Percentiles rank a stretch among this genome's conserved stretches.
These are phyloP conservation scores for Synergus umbraculus DNA, from an alignment of 2,888 invertebrate genomes.

Conservation along the genomic window DNA sequence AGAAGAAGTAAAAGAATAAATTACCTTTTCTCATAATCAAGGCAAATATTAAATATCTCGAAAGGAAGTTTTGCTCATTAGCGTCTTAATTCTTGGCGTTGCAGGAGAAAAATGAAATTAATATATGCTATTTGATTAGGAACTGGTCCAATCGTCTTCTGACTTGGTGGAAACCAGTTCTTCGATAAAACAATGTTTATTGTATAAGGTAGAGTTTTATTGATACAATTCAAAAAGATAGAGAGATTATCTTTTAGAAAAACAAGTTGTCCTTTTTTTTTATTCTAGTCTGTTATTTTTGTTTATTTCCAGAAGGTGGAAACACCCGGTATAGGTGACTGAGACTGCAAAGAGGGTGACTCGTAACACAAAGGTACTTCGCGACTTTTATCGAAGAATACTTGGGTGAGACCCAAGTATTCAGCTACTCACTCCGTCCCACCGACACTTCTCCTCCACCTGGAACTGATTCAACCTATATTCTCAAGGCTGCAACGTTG, in stretches of 20 bases:
- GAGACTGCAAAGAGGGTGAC: conserved; percentile 45
- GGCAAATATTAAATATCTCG: not conserved
- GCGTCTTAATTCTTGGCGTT: not conserved
- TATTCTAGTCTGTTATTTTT: not conserved
- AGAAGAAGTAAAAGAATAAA: not conserved
- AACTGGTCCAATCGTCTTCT: not conserved
- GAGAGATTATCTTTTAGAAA: not conserved
- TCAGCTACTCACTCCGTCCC: conserved; percentile 61
- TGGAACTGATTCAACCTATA: conserved; percentile 63
- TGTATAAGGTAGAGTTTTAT: not conserved
- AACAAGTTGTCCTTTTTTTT: not conserved
- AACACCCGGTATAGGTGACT: not conserved
- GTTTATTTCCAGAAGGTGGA: not conserved
- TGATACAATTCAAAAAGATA: not conserved
- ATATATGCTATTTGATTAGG: conserved; percentile 16
- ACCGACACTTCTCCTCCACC: conserved; percentile 51
- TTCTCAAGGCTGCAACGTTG: conserved; percentile 61
- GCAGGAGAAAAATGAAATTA: conserved; percentile 21
- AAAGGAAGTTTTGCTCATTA: not conserved
- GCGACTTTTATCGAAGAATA: conserved; percentile 59
- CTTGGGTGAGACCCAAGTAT: conserved; percentile 66
- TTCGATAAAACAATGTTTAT: not conserved
- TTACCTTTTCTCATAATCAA: not conserved
- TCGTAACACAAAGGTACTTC: conserved; percentile 56
- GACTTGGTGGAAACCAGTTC: conserved; percentile 16